Conservation (phyloP, 2,797 vertebrate species). For the Diglossa cyanea region DNA sequence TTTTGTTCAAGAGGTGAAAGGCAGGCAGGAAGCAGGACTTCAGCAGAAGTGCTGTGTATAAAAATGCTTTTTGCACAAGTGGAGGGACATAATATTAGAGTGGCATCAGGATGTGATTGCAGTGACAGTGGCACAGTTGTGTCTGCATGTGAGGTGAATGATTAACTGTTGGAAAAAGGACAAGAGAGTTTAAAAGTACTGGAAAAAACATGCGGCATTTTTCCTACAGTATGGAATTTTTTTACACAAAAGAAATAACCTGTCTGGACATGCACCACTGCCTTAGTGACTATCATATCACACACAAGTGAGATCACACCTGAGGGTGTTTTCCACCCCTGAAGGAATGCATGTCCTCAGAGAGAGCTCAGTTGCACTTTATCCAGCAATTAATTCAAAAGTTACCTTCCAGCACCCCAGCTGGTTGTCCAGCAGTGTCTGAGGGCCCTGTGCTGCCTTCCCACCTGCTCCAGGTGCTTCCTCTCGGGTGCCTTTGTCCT, state of each 20-base stretch:
- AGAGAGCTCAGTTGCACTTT: not conserved
- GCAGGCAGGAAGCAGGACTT: not conserved
- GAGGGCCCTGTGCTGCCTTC: not conserved
- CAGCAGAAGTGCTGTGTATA: not conserved
- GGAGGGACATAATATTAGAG: not conserved
- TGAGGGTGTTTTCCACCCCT: not conserved
- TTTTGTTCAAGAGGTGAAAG: conserved; percentile 11
- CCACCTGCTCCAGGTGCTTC: fast-evolving
- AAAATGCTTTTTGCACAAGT: not conserved
- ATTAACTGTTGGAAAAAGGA: not conserved
- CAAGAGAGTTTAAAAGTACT: not conserved
- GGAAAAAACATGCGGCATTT: not conserved
- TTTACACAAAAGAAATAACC: not conserved
- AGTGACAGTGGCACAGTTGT: fast-evolving
- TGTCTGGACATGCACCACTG: not conserved
- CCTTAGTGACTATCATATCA: not conserved
- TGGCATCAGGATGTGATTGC: not conserved
- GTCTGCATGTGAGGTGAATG: not conserved
- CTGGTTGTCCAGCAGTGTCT: not conserved
- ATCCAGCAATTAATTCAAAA: not conserved
- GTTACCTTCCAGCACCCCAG: not conserved
- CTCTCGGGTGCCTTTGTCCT: not conserved
- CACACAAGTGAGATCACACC: not conserved
- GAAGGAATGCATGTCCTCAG: not conserved
- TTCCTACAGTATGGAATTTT: not conserved